Percentiles rank a stretch among this genome's conserved stretches.
phyloP scores from a whole-genome alignment of 2,113 vertebrate species.

The Emydura subglobosa region DNA sequence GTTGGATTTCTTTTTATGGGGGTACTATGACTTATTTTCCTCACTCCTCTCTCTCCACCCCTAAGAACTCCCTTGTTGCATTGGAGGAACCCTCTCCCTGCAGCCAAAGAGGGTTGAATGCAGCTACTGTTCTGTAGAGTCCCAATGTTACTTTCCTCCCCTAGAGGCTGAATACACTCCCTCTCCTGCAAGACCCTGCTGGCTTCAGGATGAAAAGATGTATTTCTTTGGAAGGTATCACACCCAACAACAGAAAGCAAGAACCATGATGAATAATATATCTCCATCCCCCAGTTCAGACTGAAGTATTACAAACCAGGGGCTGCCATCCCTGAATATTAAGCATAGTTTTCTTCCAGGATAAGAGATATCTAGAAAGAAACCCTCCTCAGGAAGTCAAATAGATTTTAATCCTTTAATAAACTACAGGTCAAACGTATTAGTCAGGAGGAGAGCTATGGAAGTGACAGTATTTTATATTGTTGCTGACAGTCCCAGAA shows the following conservation, averaged over 20 bases:
- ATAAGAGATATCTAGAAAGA: not conserved
- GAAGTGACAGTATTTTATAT: constrained; percentile 21
- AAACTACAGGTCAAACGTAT: not conserved
- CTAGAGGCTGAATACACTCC: not conserved
- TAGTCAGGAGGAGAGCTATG: not conserved
- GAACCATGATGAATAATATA: not conserved
- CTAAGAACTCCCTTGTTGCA: not conserved
- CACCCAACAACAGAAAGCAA: not conserved
- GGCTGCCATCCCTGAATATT: not conserved
- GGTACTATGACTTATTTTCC: not conserved
- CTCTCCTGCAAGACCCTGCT: not conserved
- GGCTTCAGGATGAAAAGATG: not conserved
- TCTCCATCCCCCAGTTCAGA: not conserved
- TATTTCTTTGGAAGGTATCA: not conserved
- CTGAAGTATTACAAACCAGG: not conserved
- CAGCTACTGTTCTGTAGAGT: not conserved
- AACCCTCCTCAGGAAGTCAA: not conserved
- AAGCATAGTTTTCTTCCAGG: not conserved
- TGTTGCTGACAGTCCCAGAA: constrained; percentile 2
- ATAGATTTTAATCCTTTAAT: not conserved
- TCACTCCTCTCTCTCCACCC: not conserved
- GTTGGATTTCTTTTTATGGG: not conserved
- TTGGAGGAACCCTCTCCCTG: not conserved
- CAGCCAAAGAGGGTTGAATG: not conserved
- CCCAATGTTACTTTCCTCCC: not conserved